Percentiles rank a stretch among this genome's conserved stretches.
phyloP scores from a whole-genome alignment of 1,140 invertebrate genomes.

The Brachionus paranguensis region DNA sequence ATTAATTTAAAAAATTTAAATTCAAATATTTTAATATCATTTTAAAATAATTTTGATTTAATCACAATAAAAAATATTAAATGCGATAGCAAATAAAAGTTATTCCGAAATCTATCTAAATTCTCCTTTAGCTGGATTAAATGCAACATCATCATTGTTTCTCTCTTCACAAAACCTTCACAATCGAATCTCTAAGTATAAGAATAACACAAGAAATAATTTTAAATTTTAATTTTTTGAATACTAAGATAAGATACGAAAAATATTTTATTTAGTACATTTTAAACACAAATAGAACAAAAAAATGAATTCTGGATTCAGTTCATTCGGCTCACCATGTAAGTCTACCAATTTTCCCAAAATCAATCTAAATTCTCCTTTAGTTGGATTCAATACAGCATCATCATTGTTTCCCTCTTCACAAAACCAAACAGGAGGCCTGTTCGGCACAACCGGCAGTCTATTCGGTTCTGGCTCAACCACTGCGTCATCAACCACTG shows the following conservation, averaged over 20 bases:
- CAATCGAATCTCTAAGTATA: not conserved
- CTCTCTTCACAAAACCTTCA: no score
- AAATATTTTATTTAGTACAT: not conserved
- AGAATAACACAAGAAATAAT: not conserved
- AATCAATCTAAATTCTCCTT: not conserved
- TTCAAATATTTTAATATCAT: no score
- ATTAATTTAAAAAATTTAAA: no score
- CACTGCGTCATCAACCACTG: constrained; percentile 15
- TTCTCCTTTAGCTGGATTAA: no score
- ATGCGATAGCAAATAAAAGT: no score
- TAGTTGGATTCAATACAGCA: constrained; percentile 3
- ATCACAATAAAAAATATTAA: not conserved
- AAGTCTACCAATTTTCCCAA: not conserved
- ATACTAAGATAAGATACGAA: not conserved
- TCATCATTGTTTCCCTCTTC: not conserved
- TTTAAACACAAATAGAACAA: not conserved
- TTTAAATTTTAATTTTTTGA: not conserved
- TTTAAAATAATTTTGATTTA: no score
- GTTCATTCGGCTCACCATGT: not conserved
- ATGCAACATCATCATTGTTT: no score
- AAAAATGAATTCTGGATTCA: not conserved
- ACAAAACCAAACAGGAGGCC: constrained; percentile 19
- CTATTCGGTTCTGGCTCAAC: constrained; percentile 39
- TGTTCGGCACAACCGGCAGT: constrained; percentile 19
- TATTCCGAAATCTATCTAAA: no score